Base-by-base conservation (phyloP, 2,797 vertebrate genomes). In the Protosalanx chinensis region DNA sequence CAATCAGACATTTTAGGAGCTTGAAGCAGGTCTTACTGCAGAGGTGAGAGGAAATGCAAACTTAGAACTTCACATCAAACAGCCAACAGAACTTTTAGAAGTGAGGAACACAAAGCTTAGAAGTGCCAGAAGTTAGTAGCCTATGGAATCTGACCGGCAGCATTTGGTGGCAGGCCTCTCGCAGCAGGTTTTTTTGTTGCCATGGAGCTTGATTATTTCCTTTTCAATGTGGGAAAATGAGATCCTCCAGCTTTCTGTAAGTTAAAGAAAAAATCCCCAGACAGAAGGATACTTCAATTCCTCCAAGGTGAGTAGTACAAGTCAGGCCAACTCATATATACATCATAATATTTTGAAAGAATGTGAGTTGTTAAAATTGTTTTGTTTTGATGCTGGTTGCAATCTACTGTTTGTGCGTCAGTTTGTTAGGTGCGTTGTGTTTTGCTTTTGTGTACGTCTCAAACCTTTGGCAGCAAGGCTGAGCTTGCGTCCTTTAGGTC, bases 171-270 rank as follows among this genome's bases (percentile, higher is more conserved):
- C 41, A 0, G 30, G 13, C 35, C 12, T 72, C 82, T 93, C 93
- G 82, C 91, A 94, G 80, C 91, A 94, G 8, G 87, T 94, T 88
- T 87, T 94, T 57, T 67, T 81, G 78, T 90, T 83, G 62, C 94
- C 94, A 32, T 95, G 93, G 74, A 87, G 87, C 15, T 63, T 85
- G 76, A 95, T 83, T 74, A 93, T 88, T 53, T 70, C 1, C 82
- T 93, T 94, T 88, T 94, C 92, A 79, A 90, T 79, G 75, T 91
- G 81, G 82, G 90, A 94, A 75, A 94, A 96, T 18, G 90, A 95
- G 23, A 94, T 91, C 62, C 90, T 88, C 90, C 90, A 92, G 16
- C 90, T 92, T 70, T 94, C 86, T 90, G 80, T 20, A 62, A 79
- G 58, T 35, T 0, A 67, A 60, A 71, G 58, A 75, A 41, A 32